phyloP scores from a whole-genome alignment of 2,113 vertebrate species.

The Sisor rabdophorus region DNA sequence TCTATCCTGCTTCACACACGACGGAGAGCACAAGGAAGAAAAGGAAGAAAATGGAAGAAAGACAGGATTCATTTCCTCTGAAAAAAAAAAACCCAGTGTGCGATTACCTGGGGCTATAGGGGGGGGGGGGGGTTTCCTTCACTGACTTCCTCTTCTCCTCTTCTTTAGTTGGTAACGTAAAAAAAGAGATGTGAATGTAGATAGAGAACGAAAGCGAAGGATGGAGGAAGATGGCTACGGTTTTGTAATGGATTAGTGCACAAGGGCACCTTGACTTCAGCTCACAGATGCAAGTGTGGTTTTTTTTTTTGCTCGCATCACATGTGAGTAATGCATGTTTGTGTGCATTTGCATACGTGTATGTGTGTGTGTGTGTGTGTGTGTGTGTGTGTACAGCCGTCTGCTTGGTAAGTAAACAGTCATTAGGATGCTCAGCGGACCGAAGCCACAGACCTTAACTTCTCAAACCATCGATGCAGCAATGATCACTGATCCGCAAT shows the following conservation, averaged over 20 bases:
- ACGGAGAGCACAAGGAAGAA: neutral
- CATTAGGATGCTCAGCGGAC: conserved; percentile 28
- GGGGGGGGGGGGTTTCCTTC: neutral
- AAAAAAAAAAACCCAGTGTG: neutral
- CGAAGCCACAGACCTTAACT: neutral
- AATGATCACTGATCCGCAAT: conserved; percentile 14
- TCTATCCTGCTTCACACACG: neutral
- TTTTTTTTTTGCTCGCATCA: conserved; percentile 5
- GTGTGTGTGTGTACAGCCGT: conserved; percentile 2
- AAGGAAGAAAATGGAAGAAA: neutral
- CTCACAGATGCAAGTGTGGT: neutral
- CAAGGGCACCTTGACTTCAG: conserved; percentile 15
- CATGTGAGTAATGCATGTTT: neutral
- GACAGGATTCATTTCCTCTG: conserved; percentile 22
- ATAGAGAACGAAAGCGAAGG: neutral
- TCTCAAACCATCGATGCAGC: conserved; percentile 12
- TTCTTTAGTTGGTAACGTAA: neutral
- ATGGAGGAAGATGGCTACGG: neutral
- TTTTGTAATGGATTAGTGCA: neutral
- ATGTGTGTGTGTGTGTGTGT: neutral
- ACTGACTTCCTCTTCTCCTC: neutral
- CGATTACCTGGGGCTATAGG: neutral
- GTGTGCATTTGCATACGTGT: neutral
- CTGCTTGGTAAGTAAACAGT: conserved; percentile 31
- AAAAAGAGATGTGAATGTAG: neutral